Evolutionary conservation across 2,888 invertebrate genomes (phyloP).

Genomic region (Dione vanillae): DNA sequence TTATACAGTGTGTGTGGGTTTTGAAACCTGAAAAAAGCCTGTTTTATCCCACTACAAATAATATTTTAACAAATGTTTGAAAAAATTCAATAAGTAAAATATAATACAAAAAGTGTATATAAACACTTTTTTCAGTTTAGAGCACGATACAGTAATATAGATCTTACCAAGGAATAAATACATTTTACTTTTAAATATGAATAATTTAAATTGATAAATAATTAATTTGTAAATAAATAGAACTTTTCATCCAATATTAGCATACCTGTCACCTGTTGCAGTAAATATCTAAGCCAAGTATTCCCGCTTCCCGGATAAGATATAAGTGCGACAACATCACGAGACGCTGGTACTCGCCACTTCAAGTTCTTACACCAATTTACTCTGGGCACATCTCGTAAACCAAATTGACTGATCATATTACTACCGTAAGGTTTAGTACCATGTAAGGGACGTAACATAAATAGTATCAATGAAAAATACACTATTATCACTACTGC

Average conservation of each 20-base stretch:
- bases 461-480: slow-evolving; percentile 73
- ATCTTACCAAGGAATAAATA: too few species aligned
- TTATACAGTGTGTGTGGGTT: too few species aligned
- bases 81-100: too few species aligned
- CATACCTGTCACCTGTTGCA: slow-evolving; percentile 90
- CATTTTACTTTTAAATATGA: too few species aligned
- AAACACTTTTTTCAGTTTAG: too few species aligned
- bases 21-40: too few species aligned
- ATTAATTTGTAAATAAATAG: too few species aligned
- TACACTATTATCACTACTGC: slow-evolving; percentile 69
- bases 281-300: slow-evolving; percentile 91
- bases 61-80: too few species aligned
- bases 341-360: slow-evolving; percentile 76
- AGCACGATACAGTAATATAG: too few species aligned
- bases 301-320: slow-evolving; percentile 94
- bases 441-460: slow-evolving; percentile 70
- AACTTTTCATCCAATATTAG: not conserved
- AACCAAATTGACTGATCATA: slow-evolving; percentile 63
- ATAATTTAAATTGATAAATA: too few species aligned
- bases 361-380: slow-evolving; percentile 83
- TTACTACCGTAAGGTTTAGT: slow-evolving; percentile 59
- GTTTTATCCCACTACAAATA: too few species aligned
- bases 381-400: slow-evolving; percentile 63
- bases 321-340: slow-evolving; percentile 86
- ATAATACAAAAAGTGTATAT: too few species aligned